Conservation (phyloP, 2,113 vertebrate species). For the Catharus fuscescens region DNA sequence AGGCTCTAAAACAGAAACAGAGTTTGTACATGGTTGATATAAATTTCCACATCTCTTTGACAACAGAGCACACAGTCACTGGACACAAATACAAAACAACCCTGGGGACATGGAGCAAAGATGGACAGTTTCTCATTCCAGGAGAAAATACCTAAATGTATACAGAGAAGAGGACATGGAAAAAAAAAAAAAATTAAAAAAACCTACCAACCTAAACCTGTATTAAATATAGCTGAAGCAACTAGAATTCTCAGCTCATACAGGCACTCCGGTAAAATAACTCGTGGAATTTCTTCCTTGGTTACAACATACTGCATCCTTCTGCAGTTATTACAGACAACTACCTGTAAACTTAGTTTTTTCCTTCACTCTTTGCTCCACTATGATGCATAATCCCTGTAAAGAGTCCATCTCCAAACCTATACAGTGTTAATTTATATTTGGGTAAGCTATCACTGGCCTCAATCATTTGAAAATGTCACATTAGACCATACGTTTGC, state of each 20-base stretch:
- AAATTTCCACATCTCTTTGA: background rate
- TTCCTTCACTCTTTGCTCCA: background rate
- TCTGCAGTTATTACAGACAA: background rate
- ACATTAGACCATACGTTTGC: background rate
- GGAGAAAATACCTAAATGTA: background rate
- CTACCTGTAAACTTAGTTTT: background rate
- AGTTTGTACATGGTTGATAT: background rate
- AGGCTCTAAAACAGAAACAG: background rate
- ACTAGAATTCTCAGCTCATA: background rate
- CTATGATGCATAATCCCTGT: background rate
- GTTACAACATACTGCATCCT: background rate
- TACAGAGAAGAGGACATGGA: background rate
- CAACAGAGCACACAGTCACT: background rate
- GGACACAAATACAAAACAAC: background rate
- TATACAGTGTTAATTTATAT: background rate
- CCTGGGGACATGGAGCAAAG: background rate
- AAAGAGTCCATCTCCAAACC: background rate
- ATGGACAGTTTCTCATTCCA: background rate
- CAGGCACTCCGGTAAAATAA: background rate
- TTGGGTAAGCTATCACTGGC: background rate
- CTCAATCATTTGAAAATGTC: background rate
- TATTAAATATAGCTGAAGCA: background rate
- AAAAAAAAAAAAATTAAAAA: background rate
- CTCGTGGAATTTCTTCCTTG: background rate
- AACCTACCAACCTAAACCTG: background rate